Percentiles rank a stretch among this genome's conserved stretches.
Conservation (phyloP, 2,888 invertebrate genomes). For the Hydriomena furcata region DNA sequence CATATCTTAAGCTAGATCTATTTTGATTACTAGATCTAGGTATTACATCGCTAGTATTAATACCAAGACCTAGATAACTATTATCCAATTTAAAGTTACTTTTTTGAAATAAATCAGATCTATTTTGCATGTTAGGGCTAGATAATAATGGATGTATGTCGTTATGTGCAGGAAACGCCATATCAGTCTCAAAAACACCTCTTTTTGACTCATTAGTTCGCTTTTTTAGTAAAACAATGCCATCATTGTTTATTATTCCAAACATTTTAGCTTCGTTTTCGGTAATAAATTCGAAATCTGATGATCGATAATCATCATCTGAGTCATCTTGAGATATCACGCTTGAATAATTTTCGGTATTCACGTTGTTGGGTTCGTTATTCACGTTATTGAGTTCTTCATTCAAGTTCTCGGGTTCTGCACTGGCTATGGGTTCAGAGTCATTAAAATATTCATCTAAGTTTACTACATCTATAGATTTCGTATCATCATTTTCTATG, state of each 20-base stretch:
- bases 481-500: too few relatives aligned
- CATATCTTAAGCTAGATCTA: too few relatives aligned
- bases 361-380: background rate
- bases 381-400: background rate
- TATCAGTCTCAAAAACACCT: slow-evolving; percentile 7
- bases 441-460: too few relatives aligned
- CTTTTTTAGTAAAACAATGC: background rate
- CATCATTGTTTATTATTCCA: slow-evolving; percentile 39
- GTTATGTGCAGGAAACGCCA: background rate
- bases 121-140: too few relatives aligned
- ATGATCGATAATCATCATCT: slow-evolving; percentile 47
- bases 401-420: background rate
- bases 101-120: too few relatives aligned
- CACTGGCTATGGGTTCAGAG: background rate
- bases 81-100: too few relatives aligned
- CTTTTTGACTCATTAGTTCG: background rate
- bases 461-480: too few relatives aligned
- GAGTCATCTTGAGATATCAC: background rate
- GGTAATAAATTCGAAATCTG: slow-evolving; percentile 70
- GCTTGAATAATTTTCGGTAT: background rate
- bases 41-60: too few relatives aligned
- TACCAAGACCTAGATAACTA: too few relatives aligned
- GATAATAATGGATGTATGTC: background rate
- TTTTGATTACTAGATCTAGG: too few relatives aligned
- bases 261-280: slow-evolving; percentile 57